Conservation (phyloP, 2,113 vertebrate species). For the Saguinus midas region DNA sequence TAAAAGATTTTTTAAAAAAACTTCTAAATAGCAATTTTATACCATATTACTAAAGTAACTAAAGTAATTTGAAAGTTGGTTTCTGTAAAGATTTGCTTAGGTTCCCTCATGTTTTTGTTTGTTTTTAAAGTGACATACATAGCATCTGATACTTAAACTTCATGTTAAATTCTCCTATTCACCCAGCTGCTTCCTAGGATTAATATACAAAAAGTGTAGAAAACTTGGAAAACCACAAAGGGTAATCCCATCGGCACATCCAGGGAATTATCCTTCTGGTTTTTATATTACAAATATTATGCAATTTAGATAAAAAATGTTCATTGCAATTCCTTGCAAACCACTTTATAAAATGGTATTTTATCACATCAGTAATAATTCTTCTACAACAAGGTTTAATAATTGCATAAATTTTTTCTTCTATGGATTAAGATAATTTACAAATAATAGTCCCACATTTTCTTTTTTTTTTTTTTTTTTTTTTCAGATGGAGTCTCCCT, state of each 20-base stretch:
- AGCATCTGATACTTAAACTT: neutral
- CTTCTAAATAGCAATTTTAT: neutral
- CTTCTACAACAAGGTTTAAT: conserved; percentile 20
- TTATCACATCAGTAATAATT: conserved; percentile 8
- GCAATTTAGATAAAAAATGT: neutral
- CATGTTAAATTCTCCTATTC: neutral
- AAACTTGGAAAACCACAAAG: neutral
- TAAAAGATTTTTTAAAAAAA: conserved; percentile 32
- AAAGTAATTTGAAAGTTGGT: neutral
- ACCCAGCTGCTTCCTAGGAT: neutral
- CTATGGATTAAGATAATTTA: neutral
- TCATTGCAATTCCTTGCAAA: conserved; percentile 8
- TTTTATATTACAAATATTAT: neutral
- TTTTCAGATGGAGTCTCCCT: too few species aligned
- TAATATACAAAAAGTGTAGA: neutral
- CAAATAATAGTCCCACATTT: neutral
- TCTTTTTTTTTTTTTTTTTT: neutral
- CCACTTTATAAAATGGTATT: conserved; percentile 39
- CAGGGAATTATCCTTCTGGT: neutral
- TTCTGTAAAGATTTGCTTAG: conserved; percentile 39
- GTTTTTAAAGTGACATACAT: conserved; percentile 5
- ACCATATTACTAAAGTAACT: neutral
- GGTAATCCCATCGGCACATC: neutral
- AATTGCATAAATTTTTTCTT: neutral
- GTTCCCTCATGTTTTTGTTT: conserved; percentile 15